phyloP scores from a whole-genome alignment of 2,888 invertebrate genomes.

The Dioctria rufipes region DNA sequence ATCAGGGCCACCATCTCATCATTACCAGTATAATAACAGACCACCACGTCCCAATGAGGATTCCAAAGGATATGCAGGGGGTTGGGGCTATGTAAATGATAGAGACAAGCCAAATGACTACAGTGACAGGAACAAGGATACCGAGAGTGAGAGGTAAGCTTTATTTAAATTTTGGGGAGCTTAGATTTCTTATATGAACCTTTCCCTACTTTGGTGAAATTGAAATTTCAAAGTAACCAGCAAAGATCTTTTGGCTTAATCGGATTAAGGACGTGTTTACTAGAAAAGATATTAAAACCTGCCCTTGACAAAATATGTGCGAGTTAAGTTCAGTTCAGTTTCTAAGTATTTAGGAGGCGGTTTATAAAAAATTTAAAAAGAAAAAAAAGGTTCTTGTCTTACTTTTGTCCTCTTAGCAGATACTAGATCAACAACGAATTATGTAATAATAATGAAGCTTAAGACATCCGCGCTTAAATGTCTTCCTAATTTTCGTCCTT shows the following conservation, averaged over 20 bases:
- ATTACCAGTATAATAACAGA: slow-evolving; percentile 61
- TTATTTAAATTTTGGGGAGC: slow-evolving; percentile 59
- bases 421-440: slow-evolving; percentile 15
- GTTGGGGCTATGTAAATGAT: slow-evolving; percentile 63
- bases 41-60: slow-evolving; percentile 51
- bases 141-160: slow-evolving; percentile 67
- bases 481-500: slow-evolving; percentile 20
- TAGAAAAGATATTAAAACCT: slow-evolving; percentile 24
- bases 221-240: slow-evolving; percentile 46
- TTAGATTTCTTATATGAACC: slow-evolving; percentile 31
- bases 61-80: slow-evolving; percentile 60
- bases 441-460: slow-evolving; percentile 35
- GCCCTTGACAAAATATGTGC: slow-evolving; percentile 30
- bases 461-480: background rate
- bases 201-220: slow-evolving; percentile 33
- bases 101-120: slow-evolving; percentile 61
- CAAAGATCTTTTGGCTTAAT: slow-evolving; percentile 30
- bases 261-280: slow-evolving; percentile 39
- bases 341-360: background rate
- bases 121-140: slow-evolving; percentile 63
- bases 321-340: slow-evolving; percentile 4
- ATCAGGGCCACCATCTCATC: slow-evolving; percentile 55
- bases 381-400: slow-evolving; percentile 17
- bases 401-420: slow-evolving; percentile 35
- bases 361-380: slow-evolving; percentile 23